Evolutionary conservation across 2,113 vertebrate species (phyloP).

Genomic region (Peromyscus polionotus): DNA sequence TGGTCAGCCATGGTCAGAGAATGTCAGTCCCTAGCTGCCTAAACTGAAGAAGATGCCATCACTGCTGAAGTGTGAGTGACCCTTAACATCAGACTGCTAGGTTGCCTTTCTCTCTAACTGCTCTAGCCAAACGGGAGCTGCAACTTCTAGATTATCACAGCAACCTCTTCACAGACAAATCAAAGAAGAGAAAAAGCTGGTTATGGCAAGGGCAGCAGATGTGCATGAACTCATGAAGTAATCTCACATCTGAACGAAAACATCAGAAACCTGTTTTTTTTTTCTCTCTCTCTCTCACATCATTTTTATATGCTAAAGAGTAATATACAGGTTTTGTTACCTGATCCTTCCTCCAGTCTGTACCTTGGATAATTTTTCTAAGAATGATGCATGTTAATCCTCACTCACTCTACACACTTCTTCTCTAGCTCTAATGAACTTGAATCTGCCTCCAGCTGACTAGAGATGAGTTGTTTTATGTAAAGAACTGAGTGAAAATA

Average conservation of each 20-base stretch:
- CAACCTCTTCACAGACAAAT: constrained; percentile 6
- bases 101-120: not conserved
- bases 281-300: not conserved
- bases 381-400: not conserved
- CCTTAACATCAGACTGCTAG: not conserved
- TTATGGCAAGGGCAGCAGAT: not conserved
- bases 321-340: not conserved
- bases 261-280: not conserved
- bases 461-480: not conserved
- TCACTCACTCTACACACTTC: not conserved
- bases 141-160: not conserved
- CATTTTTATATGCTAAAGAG: not conserved
- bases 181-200: not conserved
- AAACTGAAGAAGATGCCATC: not conserved
- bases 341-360: not conserved
- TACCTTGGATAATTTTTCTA: constrained; percentile 33
- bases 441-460: not conserved
- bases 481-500: constrained; percentile 31
- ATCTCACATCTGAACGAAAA: not conserved
- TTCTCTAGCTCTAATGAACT: not conserved
- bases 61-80: not conserved
- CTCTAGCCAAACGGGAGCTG: constrained; percentile 4
- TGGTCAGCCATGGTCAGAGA: not conserved
- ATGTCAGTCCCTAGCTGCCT: not conserved
- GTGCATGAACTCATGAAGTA: not conserved